These are phyloP conservation scores for Desmophyllum pertusum DNA, from an alignment of 92 coral and sea anemone species.

Conservation along the genomic window DNA sequence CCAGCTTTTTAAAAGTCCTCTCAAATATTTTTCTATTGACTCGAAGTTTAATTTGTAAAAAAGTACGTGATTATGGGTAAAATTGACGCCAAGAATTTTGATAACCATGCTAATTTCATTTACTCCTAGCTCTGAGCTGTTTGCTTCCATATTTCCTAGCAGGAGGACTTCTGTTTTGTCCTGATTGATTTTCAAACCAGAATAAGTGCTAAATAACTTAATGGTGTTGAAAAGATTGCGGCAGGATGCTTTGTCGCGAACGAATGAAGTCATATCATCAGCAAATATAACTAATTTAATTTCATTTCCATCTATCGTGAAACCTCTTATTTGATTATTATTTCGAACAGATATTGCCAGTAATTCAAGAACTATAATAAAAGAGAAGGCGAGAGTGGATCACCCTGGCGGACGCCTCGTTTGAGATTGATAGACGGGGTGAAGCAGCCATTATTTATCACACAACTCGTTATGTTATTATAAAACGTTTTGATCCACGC, in stretches of 20 bases:
- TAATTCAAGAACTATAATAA: conserved; percentile 18
- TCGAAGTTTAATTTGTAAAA: no score
- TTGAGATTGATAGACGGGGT: conserved; percentile 13
- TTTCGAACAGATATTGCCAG: conserved; percentile 12
- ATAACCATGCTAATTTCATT: conserved; percentile 24
- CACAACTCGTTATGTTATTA: conserved; percentile 26
- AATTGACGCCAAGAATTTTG: conserved; percentile 36
- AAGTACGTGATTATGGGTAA: no score
- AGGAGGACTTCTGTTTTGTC: conserved; percentile 2
- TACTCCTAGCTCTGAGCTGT: conserved; percentile 34
- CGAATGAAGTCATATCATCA: conserved; percentile 23
- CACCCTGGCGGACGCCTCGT: conserved; percentile 41
- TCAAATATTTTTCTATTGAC: no score
- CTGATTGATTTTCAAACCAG: background rate
- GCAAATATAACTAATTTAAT: conserved; percentile 9
- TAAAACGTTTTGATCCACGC: conserved; percentile 33
- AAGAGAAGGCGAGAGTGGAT: conserved; percentile 26
- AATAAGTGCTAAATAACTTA: conserved; percentile 3
- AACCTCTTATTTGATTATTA: conserved; percentile 8
- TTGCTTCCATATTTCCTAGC: no score
- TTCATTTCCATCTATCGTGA: background rate
- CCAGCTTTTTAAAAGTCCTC: conserved; percentile 6
- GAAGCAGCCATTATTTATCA: conserved; percentile 15
- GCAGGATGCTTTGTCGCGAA: background rate
- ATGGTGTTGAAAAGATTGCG: background rate